Evolutionary conservation across 2,888 invertebrate genomes (phyloP), one percentile per base, ranked within the genome.

Genomic region (Pachycephus smyrnensis): DNA sequence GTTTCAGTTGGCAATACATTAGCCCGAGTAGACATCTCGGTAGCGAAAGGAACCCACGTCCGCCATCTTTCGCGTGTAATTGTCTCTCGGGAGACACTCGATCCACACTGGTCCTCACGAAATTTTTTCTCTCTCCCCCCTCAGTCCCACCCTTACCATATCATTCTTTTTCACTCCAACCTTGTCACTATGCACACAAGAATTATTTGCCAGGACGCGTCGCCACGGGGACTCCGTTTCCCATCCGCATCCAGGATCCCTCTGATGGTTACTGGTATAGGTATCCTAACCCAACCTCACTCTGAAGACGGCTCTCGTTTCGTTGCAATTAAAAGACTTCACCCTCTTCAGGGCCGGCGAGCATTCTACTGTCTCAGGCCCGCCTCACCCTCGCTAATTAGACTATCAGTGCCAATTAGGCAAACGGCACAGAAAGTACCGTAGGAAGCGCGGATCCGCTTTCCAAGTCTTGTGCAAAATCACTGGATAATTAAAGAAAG

Each of bases 1-100:
- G 32, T 55, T 55, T 55, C 31, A 31, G 71, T 9, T 32, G 30
- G 68, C 68, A 80, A 80, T 82, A 83, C 83, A 85, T 85, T 85
- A 85, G 81, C 80, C 78, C 75, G 55, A 77, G 82, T 79, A 75
- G 73, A 80, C 77, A 77, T 55, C 79, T 55, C 75, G 77, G 80
- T 81, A 82, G 78, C 75, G 80, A 36, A 31, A 2, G 23, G 23
- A 23, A 23, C 23, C 23, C 23, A 55, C 9, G 55, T 55, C 55
- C 55, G 23, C 55, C 55, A 55, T 55, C 55, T 71, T 33, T 32
- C 12, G 6, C 71, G 31, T 3, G 81, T 85, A 85, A 85, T 84
- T 85, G 85, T 85, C 82, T 80, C 85, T 82, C 75, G 81, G 80
- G 81, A 84, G 80, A 75, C 79, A 76, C 73, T 77, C 79, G 82